Evolutionary conservation across 2,113 vertebrate genomes (phyloP), one percentile per base, ranked within the genome.

Genomic region (Prolemur simus): DNA sequence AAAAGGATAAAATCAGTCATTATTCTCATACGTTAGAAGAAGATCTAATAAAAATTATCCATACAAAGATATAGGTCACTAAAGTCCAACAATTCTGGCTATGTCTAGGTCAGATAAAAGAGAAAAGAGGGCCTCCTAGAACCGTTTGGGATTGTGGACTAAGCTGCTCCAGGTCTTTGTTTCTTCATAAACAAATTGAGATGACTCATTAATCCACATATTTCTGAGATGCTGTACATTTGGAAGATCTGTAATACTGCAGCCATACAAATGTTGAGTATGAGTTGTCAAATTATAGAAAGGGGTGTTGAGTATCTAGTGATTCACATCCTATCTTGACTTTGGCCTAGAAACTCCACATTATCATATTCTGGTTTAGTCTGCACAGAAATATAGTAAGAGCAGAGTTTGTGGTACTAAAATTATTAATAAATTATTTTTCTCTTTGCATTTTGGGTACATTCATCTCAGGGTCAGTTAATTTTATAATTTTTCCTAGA

Each of bases 21-120:
- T 83, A 93, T 54, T 85, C n/a, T 81, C 29, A 82, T 80, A 93
- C 27, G 27, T 76, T 76, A 42, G 7, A 93, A 83, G 63, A 91
- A 74, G 29, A 71, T 54, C 39, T 89, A 54, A 64, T 42, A 58
- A 90, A 91, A 73, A 63, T 13, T 58, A 39, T n/a, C 34, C 52
- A 47, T 21, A 47, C 58, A 68, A 45, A 54, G 20, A 77, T 15
- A 56, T 3, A 83, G 27, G 29, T 47, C 23, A 93, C 18, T 42
- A 11, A 80, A 66, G 39, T 17, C 13, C 47, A 88, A 47, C 12
- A 58, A 85, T 37, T 58, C 52, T 91, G 83, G 39, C 37, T 63
- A 27, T 54, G 29, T 80, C 64, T 91, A 39, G 42, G 68, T 71
- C 66, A 39, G 32, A 39, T 39, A 68, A 42, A 42, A 58, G 81